phyloP scores from a whole-genome alignment of 2,113 vertebrate species.

The Sisor rabdophorus region DNA sequence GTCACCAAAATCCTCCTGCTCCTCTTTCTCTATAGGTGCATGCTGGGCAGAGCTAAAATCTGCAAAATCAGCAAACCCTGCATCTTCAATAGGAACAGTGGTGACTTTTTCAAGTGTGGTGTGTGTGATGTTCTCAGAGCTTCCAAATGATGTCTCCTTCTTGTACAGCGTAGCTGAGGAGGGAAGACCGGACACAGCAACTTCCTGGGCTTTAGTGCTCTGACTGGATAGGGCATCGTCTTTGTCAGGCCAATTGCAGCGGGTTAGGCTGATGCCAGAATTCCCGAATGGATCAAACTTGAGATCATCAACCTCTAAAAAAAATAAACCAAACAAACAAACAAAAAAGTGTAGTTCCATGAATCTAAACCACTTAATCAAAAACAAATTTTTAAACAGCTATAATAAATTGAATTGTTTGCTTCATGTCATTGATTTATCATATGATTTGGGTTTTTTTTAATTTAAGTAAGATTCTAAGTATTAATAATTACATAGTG shows the following conservation, averaged over 20 bases:
- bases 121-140: constrained; percentile 80
- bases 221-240: constrained; percentile 72
- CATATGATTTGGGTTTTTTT: background rate
- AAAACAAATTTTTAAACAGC: background rate
- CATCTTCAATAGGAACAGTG: constrained; percentile 72
- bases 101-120: constrained; percentile 74
- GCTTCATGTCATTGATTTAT: no score
- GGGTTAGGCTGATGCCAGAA: constrained; percentile 74
- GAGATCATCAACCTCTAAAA: constrained; percentile 89
- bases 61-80: constrained; percentile 71
- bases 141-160: constrained; percentile 83
- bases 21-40: constrained; percentile 47
- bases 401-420: no score
- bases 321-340: constrained; percentile 59
- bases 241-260: constrained; percentile 86
- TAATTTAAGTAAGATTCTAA: background rate
- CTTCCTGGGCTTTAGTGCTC: constrained; percentile 66
- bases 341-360: constrained; percentile 52
- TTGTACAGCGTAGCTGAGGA: constrained; percentile 70
- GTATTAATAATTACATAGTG: background rate
- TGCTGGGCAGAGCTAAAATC: constrained; percentile 60
- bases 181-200: constrained; percentile 56
- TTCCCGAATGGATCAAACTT: constrained; percentile 86
- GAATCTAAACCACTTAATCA: background rate
- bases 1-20: constrained; percentile 78